Conservation (phyloP, 2,797 vertebrate genomes). For the Kryptopterus vitreolus region DNA sequence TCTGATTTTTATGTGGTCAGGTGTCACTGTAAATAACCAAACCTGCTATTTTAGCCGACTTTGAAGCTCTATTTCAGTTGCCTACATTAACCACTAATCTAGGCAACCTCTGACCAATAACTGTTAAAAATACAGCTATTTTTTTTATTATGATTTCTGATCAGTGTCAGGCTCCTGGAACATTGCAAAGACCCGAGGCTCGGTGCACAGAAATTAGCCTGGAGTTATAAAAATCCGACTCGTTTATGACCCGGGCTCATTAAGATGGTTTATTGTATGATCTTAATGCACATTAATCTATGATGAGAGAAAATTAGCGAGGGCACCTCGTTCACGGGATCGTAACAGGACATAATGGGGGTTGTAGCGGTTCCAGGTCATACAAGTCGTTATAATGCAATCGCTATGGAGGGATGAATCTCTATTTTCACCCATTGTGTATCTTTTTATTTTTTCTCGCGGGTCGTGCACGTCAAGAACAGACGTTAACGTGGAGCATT, state of each 20-base stretch:
- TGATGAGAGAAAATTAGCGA: slow-evolving; percentile 35
- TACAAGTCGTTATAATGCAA: slow-evolving; percentile 20
- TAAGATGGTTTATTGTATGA: slow-evolving; percentile 47
- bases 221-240: slow-evolving; percentile 24
- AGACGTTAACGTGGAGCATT: slow-evolving; percentile 8
- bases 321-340: slow-evolving; percentile 20
- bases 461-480: slow-evolving; percentile 8
- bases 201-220: slow-evolving; percentile 13
- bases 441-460: slow-evolving; percentile 14
- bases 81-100: not conserved
- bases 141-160: slow-evolving; percentile 19
- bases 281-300: slow-evolving; percentile 40
- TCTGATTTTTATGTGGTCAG: not conserved
- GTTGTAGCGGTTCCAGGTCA: slow-evolving; percentile 30
- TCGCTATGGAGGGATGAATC: not conserved
- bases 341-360: slow-evolving; percentile 41
- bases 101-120: not conserved
- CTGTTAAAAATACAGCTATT: not conserved
- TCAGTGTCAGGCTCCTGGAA: slow-evolving; percentile 5
- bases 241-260: slow-evolving; percentile 40
- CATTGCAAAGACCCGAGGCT: not conserved
- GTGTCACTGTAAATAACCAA: not conserved
- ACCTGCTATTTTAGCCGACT: not conserved
- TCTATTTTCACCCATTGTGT: slow-evolving; percentile 22
- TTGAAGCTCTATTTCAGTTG: not conserved